Base-by-base conservation (phyloP, 2,888 invertebrate genomes). In the Tinea trinotella region DNA sequence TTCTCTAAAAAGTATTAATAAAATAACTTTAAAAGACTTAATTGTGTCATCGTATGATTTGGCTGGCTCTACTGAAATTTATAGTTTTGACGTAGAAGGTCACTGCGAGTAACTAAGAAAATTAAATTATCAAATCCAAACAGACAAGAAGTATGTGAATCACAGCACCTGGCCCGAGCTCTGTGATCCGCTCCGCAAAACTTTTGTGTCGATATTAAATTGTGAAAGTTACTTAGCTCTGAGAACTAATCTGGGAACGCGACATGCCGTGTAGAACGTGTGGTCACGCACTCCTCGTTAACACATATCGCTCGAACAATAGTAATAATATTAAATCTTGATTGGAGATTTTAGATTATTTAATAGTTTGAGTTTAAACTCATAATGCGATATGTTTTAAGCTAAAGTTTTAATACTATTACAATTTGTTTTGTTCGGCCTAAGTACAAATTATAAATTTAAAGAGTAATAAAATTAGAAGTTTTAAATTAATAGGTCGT, bases 171-270 rank as follows among this genome's bases (percentile, higher is more conserved):
- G 67, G 35, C 49, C 52, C 24, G 13, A 48, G 24, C 15, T 50
- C 22, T 24, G 50, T 50, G 50, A 50, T 50, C 50, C 50, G 50
- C 24, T 50, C n/a, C 20, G 24, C 24, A 12, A 50, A 50, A 24
- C 13, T 50, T 50, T 22, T 50, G 50, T 50, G 50, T 50, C 24
- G 50, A 24, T 50, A 50, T 50, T 50, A 50, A 40, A 75, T 75
- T 71, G 75, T 70, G 63, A 67, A 75, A 74, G 71, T 74, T 75
- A 63, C 63, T 60, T 68, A 64, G 50, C 64, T 62, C 63, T 46
- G 17, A 12, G 19, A 46, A 46, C 46, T 46, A 50, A 22, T 50
- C 24, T 50, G 22, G 15, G 50, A 24, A 24, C 24, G 22, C 13
- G 13, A 24, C 50, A 12, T 12, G 13, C 12, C 7, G 24, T 19